A percentile compares a stretch with the other conserved stretches of the same genome.
phyloP scores from a whole-genome alignment of 23 tunicate genomes.

The Halocynthia aurantium region DNA sequence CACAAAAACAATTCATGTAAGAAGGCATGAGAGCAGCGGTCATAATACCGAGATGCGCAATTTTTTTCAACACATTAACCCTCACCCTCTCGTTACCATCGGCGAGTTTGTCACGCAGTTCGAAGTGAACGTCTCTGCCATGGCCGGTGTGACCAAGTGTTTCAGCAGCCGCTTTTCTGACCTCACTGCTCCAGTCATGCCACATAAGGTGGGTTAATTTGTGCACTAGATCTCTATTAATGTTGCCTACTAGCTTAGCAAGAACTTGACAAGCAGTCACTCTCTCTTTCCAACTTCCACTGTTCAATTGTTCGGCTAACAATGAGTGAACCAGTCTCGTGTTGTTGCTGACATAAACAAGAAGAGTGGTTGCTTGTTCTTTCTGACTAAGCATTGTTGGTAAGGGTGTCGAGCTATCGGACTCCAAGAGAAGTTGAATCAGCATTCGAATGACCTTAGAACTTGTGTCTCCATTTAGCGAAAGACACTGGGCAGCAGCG shows the following conservation, averaged over 20 bases:
- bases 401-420: slow-evolving; percentile 21
- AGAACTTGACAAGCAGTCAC: slow-evolving; percentile 70
- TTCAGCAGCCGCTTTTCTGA: slow-evolving; percentile 74
- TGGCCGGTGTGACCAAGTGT: slow-evolving; percentile 89
- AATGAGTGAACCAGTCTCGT: slow-evolving; percentile 88
- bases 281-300: slow-evolving; percentile 79
- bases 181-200: slow-evolving; percentile 94
- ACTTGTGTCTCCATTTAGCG: slow-evolving; percentile 63
- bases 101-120: slow-evolving; percentile 60
- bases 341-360: slow-evolving; percentile 61
- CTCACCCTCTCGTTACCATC: slow-evolving; percentile 73
- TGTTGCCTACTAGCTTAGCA: slow-evolving; percentile 49
- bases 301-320: slow-evolving; percentile 88
- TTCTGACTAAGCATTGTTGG: slow-evolving; percentile 14
- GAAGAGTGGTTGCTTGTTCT: slow-evolving; percentile 73
- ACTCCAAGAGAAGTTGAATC: slow-evolving; percentile 64
- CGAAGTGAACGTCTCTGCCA: slow-evolving; percentile 84
- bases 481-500: slow-evolving; percentile 87
- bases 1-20: slow-evolving; percentile 70
- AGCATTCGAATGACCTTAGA: slow-evolving; percentile 65
- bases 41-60: slow-evolving; percentile 92
- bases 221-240: slow-evolving; percentile 78
- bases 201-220: slow-evolving; percentile 85
- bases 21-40: slow-evolving; percentile 81
- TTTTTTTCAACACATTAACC: slow-evolving; percentile 61